Evolutionary conservation across 2,797 vertebrate species (phyloP).

Genomic region (Choloepus didactylus): DNA sequence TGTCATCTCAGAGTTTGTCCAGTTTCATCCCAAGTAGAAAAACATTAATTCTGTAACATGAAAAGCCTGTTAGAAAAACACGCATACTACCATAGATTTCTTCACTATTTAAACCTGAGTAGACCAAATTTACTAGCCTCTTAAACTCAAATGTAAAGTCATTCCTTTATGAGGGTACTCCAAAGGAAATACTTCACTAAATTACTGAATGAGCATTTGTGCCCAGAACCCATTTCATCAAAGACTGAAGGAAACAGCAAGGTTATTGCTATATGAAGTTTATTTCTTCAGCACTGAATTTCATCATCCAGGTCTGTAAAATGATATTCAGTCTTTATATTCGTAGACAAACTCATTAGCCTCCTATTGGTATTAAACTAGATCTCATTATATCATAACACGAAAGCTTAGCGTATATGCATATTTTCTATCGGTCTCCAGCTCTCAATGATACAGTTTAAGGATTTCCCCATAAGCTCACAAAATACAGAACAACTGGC

Average conservation of each 20-base stretch:
- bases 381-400: background rate
- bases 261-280: background rate
- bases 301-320: conserved; percentile 1
- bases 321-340: background rate
- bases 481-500: background rate
- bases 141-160: background rate
- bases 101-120: background rate
- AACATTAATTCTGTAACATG: background rate
- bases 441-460: background rate
- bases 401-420: background rate
- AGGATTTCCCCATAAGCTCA: background rate
- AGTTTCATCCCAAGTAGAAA: background rate
- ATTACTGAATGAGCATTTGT: too few relatives aligned
- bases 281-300: conserved; percentile 40
- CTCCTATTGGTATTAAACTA: background rate
- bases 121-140: background rate
- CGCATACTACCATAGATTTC: background rate
- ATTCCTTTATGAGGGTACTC: background rate
- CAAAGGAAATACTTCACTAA: background rate
- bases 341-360: background rate
- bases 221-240: background rate
- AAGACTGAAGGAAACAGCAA: background rate
- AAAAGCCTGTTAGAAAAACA: background rate
- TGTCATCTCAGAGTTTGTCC: background rate
- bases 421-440: background rate